Conservation (phyloP, 1,140 invertebrate genomes). For the Bombus breviceps region DNA sequence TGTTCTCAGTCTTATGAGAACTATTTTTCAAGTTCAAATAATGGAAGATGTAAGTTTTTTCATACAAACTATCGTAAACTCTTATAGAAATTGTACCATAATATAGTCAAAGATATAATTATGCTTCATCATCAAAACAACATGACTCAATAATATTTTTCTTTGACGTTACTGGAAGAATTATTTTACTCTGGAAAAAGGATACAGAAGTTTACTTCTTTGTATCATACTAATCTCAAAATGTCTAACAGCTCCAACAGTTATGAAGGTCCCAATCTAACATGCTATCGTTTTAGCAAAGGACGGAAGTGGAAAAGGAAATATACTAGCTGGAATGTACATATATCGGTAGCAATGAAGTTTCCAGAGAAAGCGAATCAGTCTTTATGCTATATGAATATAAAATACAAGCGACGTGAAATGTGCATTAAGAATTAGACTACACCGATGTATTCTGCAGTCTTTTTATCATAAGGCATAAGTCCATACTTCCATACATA, state of each 20-base stretch:
- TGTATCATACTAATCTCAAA: slow-evolving; percentile 39
- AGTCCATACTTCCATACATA: background rate
- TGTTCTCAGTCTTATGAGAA: slow-evolving; percentile 44
- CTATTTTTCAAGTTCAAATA: slow-evolving; percentile 30
- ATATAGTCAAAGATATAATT: slow-evolving; percentile 53
- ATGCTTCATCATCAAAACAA: slow-evolving; percentile 56
- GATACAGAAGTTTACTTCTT: slow-evolving; percentile 40
- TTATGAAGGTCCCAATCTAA: slow-evolving; percentile 58
- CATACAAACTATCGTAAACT: slow-evolving; percentile 38
- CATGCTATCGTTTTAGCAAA: slow-evolving; percentile 63
- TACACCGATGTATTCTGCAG: slow-evolving; percentile 9
- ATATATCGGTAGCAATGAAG: slow-evolving; percentile 42
- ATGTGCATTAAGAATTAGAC: slow-evolving; percentile 14
- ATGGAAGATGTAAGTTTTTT: slow-evolving; percentile 52
- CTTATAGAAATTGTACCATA: slow-evolving; percentile 57
- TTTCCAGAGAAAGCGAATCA: slow-evolving; percentile 56
- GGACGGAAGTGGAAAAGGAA: slow-evolving; percentile 67
- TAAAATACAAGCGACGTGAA: slow-evolving; percentile 15
- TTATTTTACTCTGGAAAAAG: slow-evolving; percentile 42
- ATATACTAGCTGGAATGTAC: slow-evolving; percentile 65
- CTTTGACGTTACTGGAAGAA: slow-evolving; percentile 40
- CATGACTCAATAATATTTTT: slow-evolving; percentile 44
- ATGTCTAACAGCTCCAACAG: slow-evolving; percentile 51
- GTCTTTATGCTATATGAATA: slow-evolving; percentile 39
- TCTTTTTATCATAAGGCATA: slow-evolving; percentile 29